These are phyloP conservation scores for Meandrina meandrites DNA, from an alignment of 92 coral and sea anemone species.

Conservation along the genomic window DNA sequence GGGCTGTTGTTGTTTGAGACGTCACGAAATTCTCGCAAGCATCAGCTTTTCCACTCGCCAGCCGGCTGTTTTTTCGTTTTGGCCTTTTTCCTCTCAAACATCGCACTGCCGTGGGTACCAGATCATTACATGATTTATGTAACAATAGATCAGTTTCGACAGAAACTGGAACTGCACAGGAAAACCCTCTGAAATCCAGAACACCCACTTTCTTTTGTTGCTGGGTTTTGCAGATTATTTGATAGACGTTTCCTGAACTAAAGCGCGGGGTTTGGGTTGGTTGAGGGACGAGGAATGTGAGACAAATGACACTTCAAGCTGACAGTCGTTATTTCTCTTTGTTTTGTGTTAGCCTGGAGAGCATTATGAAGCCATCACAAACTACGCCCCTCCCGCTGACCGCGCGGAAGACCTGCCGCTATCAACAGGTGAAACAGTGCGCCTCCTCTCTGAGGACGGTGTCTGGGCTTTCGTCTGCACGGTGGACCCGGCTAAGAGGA, in stretches of 20 bases:
- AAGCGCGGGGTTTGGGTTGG: neutral
- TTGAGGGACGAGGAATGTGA: neutral
- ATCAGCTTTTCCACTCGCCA: too few relatives aligned
- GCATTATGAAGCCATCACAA: conserved; percentile 58
- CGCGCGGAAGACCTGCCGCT: conserved; percentile 78
- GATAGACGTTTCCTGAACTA: too few relatives aligned
- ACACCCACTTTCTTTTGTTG: neutral
- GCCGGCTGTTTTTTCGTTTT: neutral
- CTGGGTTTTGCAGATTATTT: neutral
- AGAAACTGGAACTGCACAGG: too few relatives aligned
- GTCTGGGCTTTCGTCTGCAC: conserved; percentile 79
- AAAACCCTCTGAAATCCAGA: neutral
- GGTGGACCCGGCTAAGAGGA: conserved; percentile 46
- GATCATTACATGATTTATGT: neutral
- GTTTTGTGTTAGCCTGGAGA: conserved; percentile 38
- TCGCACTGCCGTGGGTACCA: neutral
- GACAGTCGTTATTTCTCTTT: neutral
- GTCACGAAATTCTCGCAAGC: too few relatives aligned
- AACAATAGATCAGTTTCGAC: neutral
- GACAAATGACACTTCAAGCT: neutral
- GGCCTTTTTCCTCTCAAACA: neutral
- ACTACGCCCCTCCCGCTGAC: conserved; percentile 68
- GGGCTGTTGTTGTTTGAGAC: too few relatives aligned
- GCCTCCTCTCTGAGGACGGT: conserved; percentile 75
- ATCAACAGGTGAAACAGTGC: conserved; percentile 72